Base-by-base conservation (phyloP, 37 sponge, comb jelly and placozoan species). In the Lycopodina hypogea region DNA sequence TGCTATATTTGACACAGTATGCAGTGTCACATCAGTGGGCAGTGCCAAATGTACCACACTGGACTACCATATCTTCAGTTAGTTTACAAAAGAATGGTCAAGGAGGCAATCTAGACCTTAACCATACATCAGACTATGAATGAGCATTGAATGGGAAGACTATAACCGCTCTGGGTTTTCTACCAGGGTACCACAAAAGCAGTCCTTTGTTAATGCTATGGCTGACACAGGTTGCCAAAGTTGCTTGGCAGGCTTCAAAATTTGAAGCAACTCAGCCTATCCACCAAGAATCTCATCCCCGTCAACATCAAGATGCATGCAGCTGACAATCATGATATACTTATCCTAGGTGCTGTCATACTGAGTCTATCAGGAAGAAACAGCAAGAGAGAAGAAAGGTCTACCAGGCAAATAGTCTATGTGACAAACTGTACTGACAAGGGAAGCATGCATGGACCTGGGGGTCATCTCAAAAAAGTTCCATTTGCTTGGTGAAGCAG, bases 381-480 rank as follows among this genome's bases (percentile, higher is more conserved):
- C 56, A 78, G 48, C 69, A 68, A 53, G 56, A 69, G 79, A 15
- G 69, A 67, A 68, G 69, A 66, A 53, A 19, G 32, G 36, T 52
- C 68, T 36, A 78, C 79, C 68, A 48, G 79, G 48, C 68, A 78
- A 35, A 78, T 78, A 33, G 79, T 78, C 69, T 78, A 78, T 48
- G 50, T 77, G 65, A 77, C 50, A 21, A 57, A 77, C 65, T 11
- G 39, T 63, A 77, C 77, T 39, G 74, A 74, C 58, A 56, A 81
- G 81, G 73, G 81, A 81, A 62, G 81, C 81, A 72, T 72, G 81
- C 64, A 56, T 48, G 39, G 81, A 81, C 73, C 73, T 81, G 33
- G 81, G 81, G 61, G 71, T 72, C 48, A 72, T 81, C 24, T 34
- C 81, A 36, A 29, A 72, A 29, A 55, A 33, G 38, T 81, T 81